Base-by-base conservation (phyloP, 2,113 vertebrate species). In the Notiomystis cincta region DNA sequence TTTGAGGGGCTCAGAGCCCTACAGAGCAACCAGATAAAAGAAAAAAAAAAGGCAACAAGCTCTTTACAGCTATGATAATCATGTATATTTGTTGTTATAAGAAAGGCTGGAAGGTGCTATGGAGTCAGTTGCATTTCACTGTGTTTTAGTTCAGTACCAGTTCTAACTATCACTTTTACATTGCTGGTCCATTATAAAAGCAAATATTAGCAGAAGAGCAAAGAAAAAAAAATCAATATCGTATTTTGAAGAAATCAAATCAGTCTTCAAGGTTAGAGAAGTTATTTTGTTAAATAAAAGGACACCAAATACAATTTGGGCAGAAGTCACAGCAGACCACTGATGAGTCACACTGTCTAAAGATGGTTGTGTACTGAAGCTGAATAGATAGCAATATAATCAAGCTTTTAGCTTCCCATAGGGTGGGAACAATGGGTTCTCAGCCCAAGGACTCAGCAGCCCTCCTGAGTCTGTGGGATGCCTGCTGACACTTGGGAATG, bases 251-350 rank as follows among this genome's bases (percentile, higher is more conserved):
- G 65, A 83, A 87, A 91, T 67, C 23, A 78, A 67, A 95, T 83
- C 31, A 56, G 15, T 76, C 48, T 75, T 91, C 89, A 94, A 71
- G 50, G 24, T 45, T 82, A 75, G 51, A 81, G 17, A 72, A 81
- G 20, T 53, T 78, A 40, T 62, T 67, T 81, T 91, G 60, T 89
- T 91, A 81, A 95, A 72, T 70, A 83, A 83, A 90, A 92, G 38
- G 38, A 81, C 51, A 83, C 9, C 16, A 82, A 61, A 70, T 15
- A 67, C 30, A 82, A 81, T 94, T 83, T 87, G 42, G 11, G 33
- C 35, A 51, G 40, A 79, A 90, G 33, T 70, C 30, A 64, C 47
- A 62, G 56, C 33, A 75, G 35, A 42, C 11, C 31, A 42, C 31
- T 60, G 47, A 47, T 87, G 80, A 96, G 56, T 95, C 86, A 95